Evolutionary conservation across 2,797 vertebrate genomes (phyloP), one percentile per base, ranked within the genome.

Genomic region (Cryptoblepharus egeriae): DNA sequence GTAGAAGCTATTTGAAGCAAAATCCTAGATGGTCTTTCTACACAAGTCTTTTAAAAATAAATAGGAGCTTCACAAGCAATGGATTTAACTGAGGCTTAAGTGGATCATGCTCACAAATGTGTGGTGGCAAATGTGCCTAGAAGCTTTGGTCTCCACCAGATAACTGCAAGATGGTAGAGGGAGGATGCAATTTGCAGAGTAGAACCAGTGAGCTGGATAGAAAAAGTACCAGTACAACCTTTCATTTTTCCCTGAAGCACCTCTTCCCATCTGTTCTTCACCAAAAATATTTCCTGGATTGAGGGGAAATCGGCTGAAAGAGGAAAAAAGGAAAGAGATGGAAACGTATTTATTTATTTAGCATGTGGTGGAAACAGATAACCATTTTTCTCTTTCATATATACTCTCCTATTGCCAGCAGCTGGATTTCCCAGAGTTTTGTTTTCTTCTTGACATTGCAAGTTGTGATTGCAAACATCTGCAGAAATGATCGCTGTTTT

Each of bases 61-160:
- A 24, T 11, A 39, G 12, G 15, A 30, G 13, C n/a, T 39, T 32
- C 16, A 35, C 57, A 39, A 60, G 26, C 26, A 1, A 42, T 32
- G 1, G 26, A 22, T 58, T 30, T 52, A 52, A 52, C 18, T 55
- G 49, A 57, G 32, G 32, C 32, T 67, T 37, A 2, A 15, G 28
- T 2, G 5, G 2, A 9, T 32, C 9, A 8, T 26, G 18, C 6
- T n/a, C n/a, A 4, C 26, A 37, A 35, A 28, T 5, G 1, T 28
- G 1, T 5, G 1, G 5, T 6, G n/a, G 39, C 15, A 30, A 37
- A 32, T 1, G 24, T 13, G 58, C 1, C n/a, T 8, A 16, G 13
- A 7, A 70, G 6, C 3, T 5, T 10, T 22, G 37, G 32, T 2
- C 4, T 5, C 24, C 49, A 4, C 55, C 30, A n/a, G 9, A 45